phyloP scores from a whole-genome alignment of 2,888 invertebrate genomes.

The Agrenia bidenticulata region DNA sequence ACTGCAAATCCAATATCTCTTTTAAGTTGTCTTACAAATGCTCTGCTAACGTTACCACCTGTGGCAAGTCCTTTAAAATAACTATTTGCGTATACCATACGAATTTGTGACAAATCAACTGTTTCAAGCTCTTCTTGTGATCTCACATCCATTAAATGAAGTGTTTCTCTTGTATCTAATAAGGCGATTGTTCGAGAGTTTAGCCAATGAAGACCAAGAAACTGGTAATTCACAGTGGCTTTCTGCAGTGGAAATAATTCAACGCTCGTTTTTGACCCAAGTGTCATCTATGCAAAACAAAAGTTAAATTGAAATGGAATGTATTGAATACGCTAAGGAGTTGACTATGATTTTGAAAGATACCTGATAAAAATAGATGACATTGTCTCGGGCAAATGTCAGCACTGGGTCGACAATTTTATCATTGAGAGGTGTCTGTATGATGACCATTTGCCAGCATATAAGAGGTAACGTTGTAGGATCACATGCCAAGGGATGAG shows the following conservation, averaged over 20 bases:
- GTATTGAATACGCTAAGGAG: not conserved
- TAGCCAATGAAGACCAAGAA: constrained; percentile 76
- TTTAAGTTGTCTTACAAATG: constrained; percentile 65
- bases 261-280: constrained; percentile 60
- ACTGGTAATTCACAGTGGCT: constrained; percentile 70
- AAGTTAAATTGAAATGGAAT: not conserved
- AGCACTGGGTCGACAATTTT: constrained; percentile 79
- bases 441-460: constrained; percentile 88
- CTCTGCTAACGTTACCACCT: constrained; percentile 86
- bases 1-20: not conserved
- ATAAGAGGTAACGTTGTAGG: constrained; percentile 81
- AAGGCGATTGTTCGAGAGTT: constrained; percentile 80
- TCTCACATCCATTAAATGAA: constrained; percentile 86
- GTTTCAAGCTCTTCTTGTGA: constrained; percentile 82
- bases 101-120: constrained; percentile 75
- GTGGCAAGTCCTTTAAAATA: constrained; percentile 90
- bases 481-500: constrained; percentile 70
- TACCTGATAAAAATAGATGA: constrained; percentile 81
- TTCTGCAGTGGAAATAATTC: constrained; percentile 69
- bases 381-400: constrained; percentile 81
- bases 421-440: constrained; percentile 67
- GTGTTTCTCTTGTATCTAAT: constrained; percentile 79
- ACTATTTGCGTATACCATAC: constrained; percentile 81
- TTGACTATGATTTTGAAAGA: constrained; percentile 54
- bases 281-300: constrained; percentile 59